Base-by-base conservation (phyloP, 1,140 invertebrate genomes). In the Acromyrmex heyeri region DNA sequence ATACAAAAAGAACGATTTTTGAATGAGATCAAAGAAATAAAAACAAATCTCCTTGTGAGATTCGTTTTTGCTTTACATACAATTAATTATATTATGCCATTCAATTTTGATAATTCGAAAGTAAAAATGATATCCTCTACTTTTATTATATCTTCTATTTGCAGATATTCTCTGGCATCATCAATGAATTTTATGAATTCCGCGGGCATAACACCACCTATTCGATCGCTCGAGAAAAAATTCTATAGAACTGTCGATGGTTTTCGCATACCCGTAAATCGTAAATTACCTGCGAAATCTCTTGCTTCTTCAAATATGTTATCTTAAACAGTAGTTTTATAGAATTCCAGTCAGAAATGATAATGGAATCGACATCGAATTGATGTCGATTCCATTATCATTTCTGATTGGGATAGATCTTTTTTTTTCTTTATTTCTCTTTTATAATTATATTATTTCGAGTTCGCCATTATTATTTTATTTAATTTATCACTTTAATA, bases 211-310 rank as follows among this genome's bases (percentile, higher is more conserved):
- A n/a, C 7, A 38, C 7, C 38, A 7, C 55, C 69, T 5, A 50
- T 6, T 12, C 18, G 38, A 38, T 82, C 75, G 3, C 27, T 12
- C 6, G 18, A 82, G 10, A 44, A 1, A 2, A 44, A 44, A 44
- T 44, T 44, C 2, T 12, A 8, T 0, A 57, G 0, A 61, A 61
- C 24, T 34, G 30, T 0, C 1, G 44, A 67, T 44, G 53, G 57
- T 53, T 85, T 87, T 48, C 50, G 65, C 12, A 48, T 77, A 59
- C 59, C 78, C n/a, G 0, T 18, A 18, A 38, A 24, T 12, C 67
- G 16, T 24, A 69, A 5, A 65, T 18, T 34, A 34, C 5, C 12
- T 10, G 5, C 21, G 24, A 53, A 5, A 30, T 59, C 44, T 18
- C 7, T 10, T 24, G 10, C 3, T 27, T 59, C 64, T 1, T 24